These are phyloP conservation scores for Suncus etruscus DNA, from an alignment of 2,113 vertebrate genomes.

Conservation along the genomic window DNA sequence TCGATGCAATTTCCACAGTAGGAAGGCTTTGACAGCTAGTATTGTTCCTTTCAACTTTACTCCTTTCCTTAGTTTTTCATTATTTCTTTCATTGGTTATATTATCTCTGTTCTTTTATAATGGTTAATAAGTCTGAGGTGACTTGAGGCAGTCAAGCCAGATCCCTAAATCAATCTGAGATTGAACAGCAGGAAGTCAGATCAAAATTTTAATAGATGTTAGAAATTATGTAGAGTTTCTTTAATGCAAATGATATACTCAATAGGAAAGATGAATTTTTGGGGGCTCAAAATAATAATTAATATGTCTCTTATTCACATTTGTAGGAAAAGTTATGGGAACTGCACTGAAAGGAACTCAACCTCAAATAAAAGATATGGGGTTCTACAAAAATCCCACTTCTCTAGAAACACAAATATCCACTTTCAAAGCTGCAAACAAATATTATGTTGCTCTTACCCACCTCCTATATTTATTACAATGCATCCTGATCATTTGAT, in stretches of 20 bases:
- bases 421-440: constrained; percentile 22
- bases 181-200: not conserved
- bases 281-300: not conserved
- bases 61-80: constrained; percentile 30
- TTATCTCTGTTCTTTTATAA: constrained; percentile 45
- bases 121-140: constrained; percentile 42
- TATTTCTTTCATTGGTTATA: not conserved
- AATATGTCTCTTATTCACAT: not conserved
- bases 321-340: not conserved
- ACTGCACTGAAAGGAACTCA: not conserved
- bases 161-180: constrained; percentile 37
- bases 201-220: constrained; percentile 51
- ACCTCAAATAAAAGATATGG: constrained; percentile 20
- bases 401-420: constrained; percentile 38
- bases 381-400: not conserved
- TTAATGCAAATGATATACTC: not conserved
- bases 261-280: not conserved
- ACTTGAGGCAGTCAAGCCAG: constrained; percentile 32
- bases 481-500: not conserved
- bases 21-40: not conserved
- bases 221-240: constrained; percentile 34
- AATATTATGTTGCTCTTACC: not conserved
- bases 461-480: not conserved
- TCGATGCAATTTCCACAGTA: not conserved
- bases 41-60: constrained; percentile 3